phyloP scores from a whole-genome alignment of 2,888 invertebrate species.

The Clepsis dumicolana region DNA sequence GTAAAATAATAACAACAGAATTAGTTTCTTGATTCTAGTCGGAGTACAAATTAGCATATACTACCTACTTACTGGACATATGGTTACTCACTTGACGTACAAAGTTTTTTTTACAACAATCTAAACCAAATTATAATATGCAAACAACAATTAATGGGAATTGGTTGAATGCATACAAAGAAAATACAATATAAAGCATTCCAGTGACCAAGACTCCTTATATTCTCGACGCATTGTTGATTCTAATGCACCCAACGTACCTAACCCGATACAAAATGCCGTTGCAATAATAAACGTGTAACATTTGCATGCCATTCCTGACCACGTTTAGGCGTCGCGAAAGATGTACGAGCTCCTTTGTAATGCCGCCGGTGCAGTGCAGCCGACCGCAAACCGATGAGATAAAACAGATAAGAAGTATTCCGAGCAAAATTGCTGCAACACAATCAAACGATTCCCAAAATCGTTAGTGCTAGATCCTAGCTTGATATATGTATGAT shows the following conservation, averaged over 20 bases:
- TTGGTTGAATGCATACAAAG: conserved; percentile 5
- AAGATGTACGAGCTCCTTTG: conserved; percentile 50
- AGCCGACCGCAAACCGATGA: conserved; percentile 43
- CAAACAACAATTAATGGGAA: conserved; percentile 8
- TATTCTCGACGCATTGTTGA: conserved; percentile 35
- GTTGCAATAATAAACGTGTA: conserved; percentile 45
- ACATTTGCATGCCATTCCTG: conserved; percentile 50
- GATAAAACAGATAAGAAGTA: conserved; percentile 36
- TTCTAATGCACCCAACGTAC: conserved; percentile 43
- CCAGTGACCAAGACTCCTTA: conserved; percentile 9
- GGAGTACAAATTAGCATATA: too few relatives aligned
- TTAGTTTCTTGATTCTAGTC: too few relatives aligned
- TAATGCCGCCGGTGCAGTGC: conserved; percentile 47
- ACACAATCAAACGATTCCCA: conserved; percentile 31
- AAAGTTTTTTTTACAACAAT: background rate
- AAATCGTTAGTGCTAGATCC: conserved; percentile 13
- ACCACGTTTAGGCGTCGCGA: conserved; percentile 42
- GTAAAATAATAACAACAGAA: too few relatives aligned
- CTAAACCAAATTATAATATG: background rate
- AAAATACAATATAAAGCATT: conserved; percentile 1
- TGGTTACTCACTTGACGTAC: background rate
- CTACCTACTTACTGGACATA: background rate
- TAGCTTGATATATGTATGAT: conserved; percentile 11
- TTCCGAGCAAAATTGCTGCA: conserved; percentile 17
- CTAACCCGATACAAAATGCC: conserved; percentile 45